phyloP scores from a whole-genome alignment of 1,140 invertebrate species.

The Lepidurus packardi region DNA sequence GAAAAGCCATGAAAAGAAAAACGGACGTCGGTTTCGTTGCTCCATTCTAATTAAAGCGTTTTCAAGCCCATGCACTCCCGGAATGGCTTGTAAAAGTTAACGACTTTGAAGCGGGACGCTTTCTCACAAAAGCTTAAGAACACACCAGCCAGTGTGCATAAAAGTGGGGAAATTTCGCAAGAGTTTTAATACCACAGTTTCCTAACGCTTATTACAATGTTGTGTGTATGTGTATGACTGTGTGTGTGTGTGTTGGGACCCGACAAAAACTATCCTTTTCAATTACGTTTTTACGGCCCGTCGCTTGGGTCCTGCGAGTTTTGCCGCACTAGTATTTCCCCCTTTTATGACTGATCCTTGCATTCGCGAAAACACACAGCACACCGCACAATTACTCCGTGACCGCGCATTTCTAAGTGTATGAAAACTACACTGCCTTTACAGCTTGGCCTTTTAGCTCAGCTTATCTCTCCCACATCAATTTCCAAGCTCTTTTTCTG shows the following conservation, averaged over 20 bases:
- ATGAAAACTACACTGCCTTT: not conserved
- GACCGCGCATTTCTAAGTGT: not conserved
- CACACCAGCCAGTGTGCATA: not conserved
- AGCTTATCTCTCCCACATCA: too few relatives aligned
- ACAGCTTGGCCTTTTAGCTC: not conserved
- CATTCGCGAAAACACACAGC: constrained; percentile 8
- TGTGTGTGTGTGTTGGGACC: not conserved
- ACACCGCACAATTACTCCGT: constrained; percentile 3
- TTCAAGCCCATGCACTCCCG: not conserved
- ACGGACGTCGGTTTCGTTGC: not conserved
- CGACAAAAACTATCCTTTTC: not conserved
- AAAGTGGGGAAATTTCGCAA: not conserved
- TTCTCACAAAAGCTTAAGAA: not conserved
- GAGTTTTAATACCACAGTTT: not conserved
- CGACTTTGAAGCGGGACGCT: not conserved
- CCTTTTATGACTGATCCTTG: constrained; percentile 4
- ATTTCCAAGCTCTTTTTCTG: too few relatives aligned
- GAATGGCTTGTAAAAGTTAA: not conserved
- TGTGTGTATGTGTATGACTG: not conserved
- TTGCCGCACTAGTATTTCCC: not conserved
- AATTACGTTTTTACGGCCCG: constrained; percentile 16
- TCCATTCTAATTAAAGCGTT: constrained; percentile 10
- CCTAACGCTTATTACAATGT: constrained; percentile 15
- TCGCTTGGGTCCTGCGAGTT: not conserved
- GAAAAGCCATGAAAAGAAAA: not conserved